phyloP scores from a whole-genome alignment of 2,797 vertebrate species.

The Halcyon leucocephala region DNA sequence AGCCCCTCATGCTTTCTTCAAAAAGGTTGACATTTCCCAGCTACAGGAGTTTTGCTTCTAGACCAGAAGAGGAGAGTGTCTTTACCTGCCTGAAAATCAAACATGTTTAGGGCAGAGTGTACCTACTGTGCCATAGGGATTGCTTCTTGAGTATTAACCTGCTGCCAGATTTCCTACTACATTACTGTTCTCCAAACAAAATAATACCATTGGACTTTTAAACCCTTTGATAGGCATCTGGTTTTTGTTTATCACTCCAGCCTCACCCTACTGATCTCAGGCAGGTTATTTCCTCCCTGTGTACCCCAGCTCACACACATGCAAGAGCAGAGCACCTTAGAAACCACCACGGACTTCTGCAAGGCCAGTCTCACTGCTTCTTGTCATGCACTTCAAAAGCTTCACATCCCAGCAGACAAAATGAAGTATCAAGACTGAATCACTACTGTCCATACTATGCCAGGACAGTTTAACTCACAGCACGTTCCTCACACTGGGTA shows the following conservation, averaged over 20 bases:
- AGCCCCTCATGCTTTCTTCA: neutral
- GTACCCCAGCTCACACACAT: neutral
- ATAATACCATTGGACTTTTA: neutral
- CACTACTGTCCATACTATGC: neutral
- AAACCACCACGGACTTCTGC: fast-evolving
- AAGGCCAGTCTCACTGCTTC: neutral
- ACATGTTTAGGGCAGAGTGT: fast-evolving
- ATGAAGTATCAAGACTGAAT: neutral
- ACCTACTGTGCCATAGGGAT: neutral
- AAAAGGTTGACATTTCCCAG: neutral
- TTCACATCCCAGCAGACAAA: neutral
- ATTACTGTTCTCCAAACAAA: neutral
- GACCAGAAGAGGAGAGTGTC: neutral
- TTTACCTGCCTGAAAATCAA: neutral
- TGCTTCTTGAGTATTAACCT: fast-evolving
- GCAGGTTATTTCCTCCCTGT: neutral
- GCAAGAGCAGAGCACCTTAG: neutral
- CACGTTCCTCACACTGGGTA: neutral
- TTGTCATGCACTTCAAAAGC: neutral
- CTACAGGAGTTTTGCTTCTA: neutral
- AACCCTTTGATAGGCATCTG: neutral
- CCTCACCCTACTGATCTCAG: neutral
- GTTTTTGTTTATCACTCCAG: neutral
- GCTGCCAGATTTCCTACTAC: neutral
- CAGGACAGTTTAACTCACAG: neutral